Evolutionary conservation across 2,888 invertebrate genomes (phyloP).

Genomic region (Heliconius sara): DNA sequence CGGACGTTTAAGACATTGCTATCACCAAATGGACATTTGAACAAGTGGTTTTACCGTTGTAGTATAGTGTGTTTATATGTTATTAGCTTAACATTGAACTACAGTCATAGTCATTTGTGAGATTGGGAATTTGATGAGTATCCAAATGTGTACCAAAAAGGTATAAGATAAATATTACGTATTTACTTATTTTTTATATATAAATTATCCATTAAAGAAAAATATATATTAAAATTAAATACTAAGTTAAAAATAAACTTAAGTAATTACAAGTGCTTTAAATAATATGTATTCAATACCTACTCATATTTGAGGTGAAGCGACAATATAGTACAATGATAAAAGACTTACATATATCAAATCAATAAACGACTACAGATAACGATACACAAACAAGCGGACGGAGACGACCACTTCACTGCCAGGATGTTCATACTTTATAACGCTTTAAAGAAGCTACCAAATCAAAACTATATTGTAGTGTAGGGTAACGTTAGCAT

Average conservation of each 20-base stretch:
- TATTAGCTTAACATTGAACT: conserved; percentile 29
- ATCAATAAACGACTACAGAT: conserved; percentile 6
- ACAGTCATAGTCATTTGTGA: conserved; percentile 37
- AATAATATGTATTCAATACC: too few relatives aligned
- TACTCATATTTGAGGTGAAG: background rate
- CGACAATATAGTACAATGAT: conserved; percentile 9
- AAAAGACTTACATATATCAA: conserved; percentile 16
- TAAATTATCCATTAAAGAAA: background rate
- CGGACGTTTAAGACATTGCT: conserved; percentile 47
- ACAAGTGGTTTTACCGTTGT: conserved; percentile 44
- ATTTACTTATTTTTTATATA: background rate
- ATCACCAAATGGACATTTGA: conserved; percentile 49
- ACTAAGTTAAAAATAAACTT: conserved; percentile 12
- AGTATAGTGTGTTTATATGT: conserved; percentile 56
- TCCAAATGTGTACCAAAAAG: too few relatives aligned
- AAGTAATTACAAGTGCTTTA: background rate
- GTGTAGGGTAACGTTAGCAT: background rate
- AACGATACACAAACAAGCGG: conserved; percentile 12
- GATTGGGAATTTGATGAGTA: conserved; percentile 27
- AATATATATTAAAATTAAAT: background rate
- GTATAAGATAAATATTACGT: background rate
- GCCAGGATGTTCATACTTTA: conserved; percentile 26
- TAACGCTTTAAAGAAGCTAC: conserved; percentile 6
- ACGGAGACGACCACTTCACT: conserved; percentile 26
- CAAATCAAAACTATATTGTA: conserved; percentile 4